Base-by-base conservation (phyloP, 2,888 invertebrate genomes). In the Napeogenes sylphis region DNA sequence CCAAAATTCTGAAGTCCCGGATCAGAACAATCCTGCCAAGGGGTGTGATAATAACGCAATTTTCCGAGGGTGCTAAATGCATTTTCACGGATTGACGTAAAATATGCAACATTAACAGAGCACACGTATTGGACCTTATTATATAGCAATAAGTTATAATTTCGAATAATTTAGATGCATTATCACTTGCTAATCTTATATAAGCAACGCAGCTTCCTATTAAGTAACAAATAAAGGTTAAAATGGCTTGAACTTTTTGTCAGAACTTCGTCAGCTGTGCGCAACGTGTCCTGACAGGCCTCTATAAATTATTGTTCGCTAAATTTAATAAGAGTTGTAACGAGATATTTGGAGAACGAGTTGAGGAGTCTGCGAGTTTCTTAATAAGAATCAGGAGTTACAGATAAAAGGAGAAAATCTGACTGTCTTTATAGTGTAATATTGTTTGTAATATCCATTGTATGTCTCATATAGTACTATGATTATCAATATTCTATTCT, bases 261-360 rank as follows among this genome's bases (percentile, higher is more conserved):
- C 56, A 51, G 65, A 60, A 59, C 46, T 30, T 55, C 65, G 71
- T 67, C 69, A 71, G 68, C 68, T 72, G 71, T 63, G 65, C 70
- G 65, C 66, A 69, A 63, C 69, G 59, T 66, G 75, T 73, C 74
- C 72, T 68, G 71, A 72, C 72, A 69, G 71, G 71, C 72, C 80
- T 21, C 21, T 75, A 84, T 85, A 80, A 81, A 85, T 87, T 83
- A 84, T 83, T 76, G 79, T 80, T 82, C 75, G 69, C 42, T 71
- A 76, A 78, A 79, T 86, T 79, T 85, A 87, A 85, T 85, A 84
- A 83, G 77, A 79, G 72, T 78, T 74, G 71, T 67, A 64, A 64
- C 58, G 73, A 56, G 56, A 45, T 70, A 73, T 76, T 77, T 82
- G 85, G 84, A 74, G 72, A 78, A 85, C 84, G 80, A 68, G 67